Base-by-base conservation (phyloP, 2,888 invertebrate species). In the Caenorhabditis zanzibari region DNA sequence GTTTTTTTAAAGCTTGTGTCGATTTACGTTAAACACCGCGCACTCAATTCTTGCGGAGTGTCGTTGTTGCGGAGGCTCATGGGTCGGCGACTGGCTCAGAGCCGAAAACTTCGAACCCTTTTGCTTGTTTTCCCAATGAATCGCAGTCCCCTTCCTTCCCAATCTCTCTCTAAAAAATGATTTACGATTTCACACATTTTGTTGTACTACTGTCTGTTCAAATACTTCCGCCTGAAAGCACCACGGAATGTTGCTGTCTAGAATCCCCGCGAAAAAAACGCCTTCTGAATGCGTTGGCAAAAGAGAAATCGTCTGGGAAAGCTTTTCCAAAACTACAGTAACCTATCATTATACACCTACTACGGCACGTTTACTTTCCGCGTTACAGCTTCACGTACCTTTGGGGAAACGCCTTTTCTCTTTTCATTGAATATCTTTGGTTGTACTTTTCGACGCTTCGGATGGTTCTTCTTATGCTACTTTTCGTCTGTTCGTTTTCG, bases 341-440 rank as follows among this genome's bases (percentile, higher is more conserved):
- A 76, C 71, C 76, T 59, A 72, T 82, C 38, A 71, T 81, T 63
- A 75, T 72, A 72, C 72, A 64, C 63, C 61, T 71, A 79, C 71
- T 73, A 80, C 64, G 66, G 68, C 77, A 68, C 68, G 77, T 71
- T 77, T 77, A 77, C 71, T 77, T 77, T 69, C 77, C 61, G 77
- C 77, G 77, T 77, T 77, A 77, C 77, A 77, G 77, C 77, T 71
- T 77, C 77, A 63, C 61, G 71, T 71, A 75, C 75, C 49, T 54
- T 24, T 26, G 14, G 54, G 76, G 76, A 76, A 76, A 76, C 76
- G 76, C 76, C 76, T 69, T n/a, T n/a, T 59, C 19, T 68, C 54
- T 49, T 52, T 38, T 68, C 54, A 19, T 68, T n/a, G n/a, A n/a
- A 24, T 35, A n/a, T 32, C 26, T 32, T 52, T 16, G 26, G 49